Evolutionary conservation across 1,140 invertebrate species (phyloP), one percentile per base, ranked within the genome.

Genomic region (Leucophenga varia): DNA sequence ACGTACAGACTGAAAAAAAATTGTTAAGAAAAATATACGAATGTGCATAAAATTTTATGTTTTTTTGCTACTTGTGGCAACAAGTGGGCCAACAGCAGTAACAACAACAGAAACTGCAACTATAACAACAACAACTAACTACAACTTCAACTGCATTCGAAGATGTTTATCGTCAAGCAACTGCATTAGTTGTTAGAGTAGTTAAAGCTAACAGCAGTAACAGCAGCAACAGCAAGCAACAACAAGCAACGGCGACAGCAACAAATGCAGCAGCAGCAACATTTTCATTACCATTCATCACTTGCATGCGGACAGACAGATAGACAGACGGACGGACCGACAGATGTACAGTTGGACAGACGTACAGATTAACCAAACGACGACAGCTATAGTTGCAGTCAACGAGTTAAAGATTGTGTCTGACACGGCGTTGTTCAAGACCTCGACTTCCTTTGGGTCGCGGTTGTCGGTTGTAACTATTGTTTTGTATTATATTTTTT

Each of bases 1-100:
- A 7, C 6, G 25, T 12, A 25, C 35, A 39, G 19, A 28, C 42
- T 35, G 30, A 19, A 34, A 34, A 56, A 41, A 52, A 52, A 7
- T 37, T 53, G 63, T 63, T 67, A 61, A 55, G 56, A 58, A 65
- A 65, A 63, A 65, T 61, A 65, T 65, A 65, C 61, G 63, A 65
- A 65, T 65, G n/a, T n/a, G 63, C 63, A 67, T 67, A 67, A 67
- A 67, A 67, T 67, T 67, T 67, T 63, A 67, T 67, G 63, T 63
- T 67, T 67, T 67, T 67, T 48, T 67, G 63, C 63, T 67, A 67
- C 64, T 67, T 67, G 63, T 53, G 63, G 59, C 63, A 67, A 67
- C 63, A 67, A 67, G 63, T 67, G 63, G 63, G 63, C 63, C 61
- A 60, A 63, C 9, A 6, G 22, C 31, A 34, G 31, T 13, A 3